Conservation (phyloP, 2,113 vertebrate species). For the Copsychus sechellarum region DNA sequence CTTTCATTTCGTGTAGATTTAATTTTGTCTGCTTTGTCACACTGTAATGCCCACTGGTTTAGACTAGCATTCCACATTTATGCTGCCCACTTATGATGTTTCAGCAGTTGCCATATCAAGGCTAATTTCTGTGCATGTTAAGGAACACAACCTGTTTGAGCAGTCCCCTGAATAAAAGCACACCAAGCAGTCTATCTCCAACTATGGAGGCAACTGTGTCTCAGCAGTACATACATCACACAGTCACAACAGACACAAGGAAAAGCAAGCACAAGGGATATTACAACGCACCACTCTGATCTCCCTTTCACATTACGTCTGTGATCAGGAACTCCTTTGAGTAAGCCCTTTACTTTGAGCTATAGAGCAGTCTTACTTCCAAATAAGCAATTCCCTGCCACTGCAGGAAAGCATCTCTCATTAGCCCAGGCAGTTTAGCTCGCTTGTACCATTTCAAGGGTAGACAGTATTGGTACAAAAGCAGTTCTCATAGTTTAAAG, state of each 20-base stretch:
- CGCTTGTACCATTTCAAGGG: background rate
- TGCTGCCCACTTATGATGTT: background rate
- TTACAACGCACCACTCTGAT: background rate
- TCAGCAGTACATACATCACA: background rate
- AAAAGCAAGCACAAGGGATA: background rate
- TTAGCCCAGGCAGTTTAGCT: background rate
- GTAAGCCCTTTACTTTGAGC: background rate
- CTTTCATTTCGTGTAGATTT: background rate
- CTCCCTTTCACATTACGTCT: background rate
- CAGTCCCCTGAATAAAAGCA: background rate
- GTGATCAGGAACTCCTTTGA: background rate
- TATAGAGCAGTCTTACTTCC: background rate
- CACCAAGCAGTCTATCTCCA: background rate
- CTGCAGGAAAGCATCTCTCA: background rate
- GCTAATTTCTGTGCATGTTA: background rate
- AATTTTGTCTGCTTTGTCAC: background rate
- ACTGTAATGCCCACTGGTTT: background rate
- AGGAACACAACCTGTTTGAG: background rate
- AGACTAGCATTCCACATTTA: background rate
- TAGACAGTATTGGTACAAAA: background rate
- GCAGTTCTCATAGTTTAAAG: background rate
- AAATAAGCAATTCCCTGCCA: background rate
- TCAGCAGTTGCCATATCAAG: background rate
- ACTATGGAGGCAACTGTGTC: background rate
- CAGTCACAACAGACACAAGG: background rate